Evolutionary conservation across 2,797 vertebrate genomes (phyloP), one percentile per base, ranked within the genome.

Genomic region (Macroramphosus scolopax): DNA sequence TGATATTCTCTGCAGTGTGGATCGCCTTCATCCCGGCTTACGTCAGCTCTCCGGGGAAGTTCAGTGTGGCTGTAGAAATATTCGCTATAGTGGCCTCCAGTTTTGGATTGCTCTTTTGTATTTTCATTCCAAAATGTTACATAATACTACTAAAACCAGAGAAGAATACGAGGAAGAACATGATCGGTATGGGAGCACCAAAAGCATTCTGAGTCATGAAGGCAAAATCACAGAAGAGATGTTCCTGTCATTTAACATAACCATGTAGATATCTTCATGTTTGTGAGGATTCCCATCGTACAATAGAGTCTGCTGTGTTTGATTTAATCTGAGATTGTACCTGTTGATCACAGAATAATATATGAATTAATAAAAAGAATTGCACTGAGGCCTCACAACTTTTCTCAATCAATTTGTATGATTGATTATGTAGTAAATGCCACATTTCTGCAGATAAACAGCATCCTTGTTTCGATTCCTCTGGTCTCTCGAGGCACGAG

Each of bases 91-190:
- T 89, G 11, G 76, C 85, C 0, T 90, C 87, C 1, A 87, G 82
- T 43, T 88, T 84, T 80, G 87, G 75, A 5, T 47, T 89, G 8
- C 47, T 89, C 0, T 39, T 89, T 46, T 88, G 88, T 25, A 88
- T 90, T 25, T 90, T 90, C 42, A 29, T 81, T 1, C 88, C 87
- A 25, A 89, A 89, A 75, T 90, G 89, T 52, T 88, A 87, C 4
- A 59, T 89, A 0, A 87, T 90, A 8, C 59, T 89, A 68, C 5
- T 87, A 4, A 79, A 78, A 71, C 83, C 81, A 6, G 65, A 76
- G 14, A 79, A 55, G 8, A 85, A 85, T 16, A 80, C 73, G 3
- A 84, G 77, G 33, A 77, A 60, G 42, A 68, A 60, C 4, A 64
- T 83, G 22, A 80, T 81, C 65, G 53, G 38, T 0, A 82, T 75